A percentile compares a stretch with the other conserved stretches of the same genome.
Conservation (phyloP, 2,797 vertebrate genomes). For the Enteromius paludinosus region DNA sequence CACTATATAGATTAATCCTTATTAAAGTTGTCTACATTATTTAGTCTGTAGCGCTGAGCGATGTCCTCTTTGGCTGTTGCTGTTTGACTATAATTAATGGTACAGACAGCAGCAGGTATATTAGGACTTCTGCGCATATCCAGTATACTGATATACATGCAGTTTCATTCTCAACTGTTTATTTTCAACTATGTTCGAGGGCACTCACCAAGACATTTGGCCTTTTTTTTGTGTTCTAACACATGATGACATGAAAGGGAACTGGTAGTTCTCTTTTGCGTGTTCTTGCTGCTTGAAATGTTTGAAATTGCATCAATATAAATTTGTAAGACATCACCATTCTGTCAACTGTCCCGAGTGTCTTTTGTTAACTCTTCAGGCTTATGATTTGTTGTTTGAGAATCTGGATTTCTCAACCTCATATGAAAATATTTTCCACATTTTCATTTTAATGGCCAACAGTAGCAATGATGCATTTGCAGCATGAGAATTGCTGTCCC, state of each 20-base stretch:
- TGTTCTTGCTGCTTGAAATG: not conserved
- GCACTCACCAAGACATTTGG: not conserved
- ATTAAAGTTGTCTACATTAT: too few species aligned
- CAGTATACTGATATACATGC: not conserved
- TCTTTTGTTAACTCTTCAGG: not conserved
- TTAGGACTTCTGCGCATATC: too few species aligned
- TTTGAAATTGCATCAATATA: not conserved
- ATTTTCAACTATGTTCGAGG: not conserved
- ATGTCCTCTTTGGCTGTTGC: not conserved
- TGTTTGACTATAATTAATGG: not conserved
- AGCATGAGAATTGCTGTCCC: not conserved
- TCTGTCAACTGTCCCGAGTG: not conserved
- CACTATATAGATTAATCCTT: not conserved
- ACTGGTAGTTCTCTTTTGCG: not conserved
- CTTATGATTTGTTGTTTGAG: not conserved
- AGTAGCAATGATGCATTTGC: not conserved
- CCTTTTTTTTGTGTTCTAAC: not conserved
- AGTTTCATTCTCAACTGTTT: not conserved
- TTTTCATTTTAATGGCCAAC: not conserved
- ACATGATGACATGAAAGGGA: not conserved
- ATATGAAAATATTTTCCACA: not conserved
- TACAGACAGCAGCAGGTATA: not conserved
- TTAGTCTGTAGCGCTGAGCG: not conserved
- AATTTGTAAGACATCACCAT: not conserved
- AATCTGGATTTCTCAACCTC: not conserved